phyloP scores from a whole-genome alignment of 2,888 invertebrate genomes.

The Bimastos eiseni region DNA sequence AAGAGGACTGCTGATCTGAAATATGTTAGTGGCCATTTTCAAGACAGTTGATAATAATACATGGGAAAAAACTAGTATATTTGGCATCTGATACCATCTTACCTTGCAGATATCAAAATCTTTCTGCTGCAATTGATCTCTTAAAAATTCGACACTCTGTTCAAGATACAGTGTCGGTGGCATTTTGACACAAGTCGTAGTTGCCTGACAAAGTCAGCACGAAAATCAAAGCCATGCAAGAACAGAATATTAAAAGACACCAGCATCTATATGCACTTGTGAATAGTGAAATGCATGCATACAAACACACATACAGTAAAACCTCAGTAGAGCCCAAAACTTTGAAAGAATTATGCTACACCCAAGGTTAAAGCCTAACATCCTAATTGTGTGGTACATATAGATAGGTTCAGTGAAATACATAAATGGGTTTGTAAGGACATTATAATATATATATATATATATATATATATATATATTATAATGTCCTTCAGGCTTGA shows the following conservation, averaged over 20 bases:
- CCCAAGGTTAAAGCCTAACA: no score
- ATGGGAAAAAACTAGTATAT: background rate
- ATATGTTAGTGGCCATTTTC: background rate
- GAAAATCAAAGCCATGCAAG: slow-evolving; percentile 6
- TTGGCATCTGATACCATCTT: slow-evolving; percentile 5
- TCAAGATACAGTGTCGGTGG: slow-evolving; percentile 8
- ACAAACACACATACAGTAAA: background rate
- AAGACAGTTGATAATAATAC: no score
- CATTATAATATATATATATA: no score
- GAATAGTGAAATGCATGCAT: background rate
- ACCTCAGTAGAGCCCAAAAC: background rate
- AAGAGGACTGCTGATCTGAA: background rate
- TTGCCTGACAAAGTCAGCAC: background rate
- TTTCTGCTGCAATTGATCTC: slow-evolving; percentile 34
- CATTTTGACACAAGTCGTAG: slow-evolving; percentile 6
- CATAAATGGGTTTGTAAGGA: no score
- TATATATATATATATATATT: no score
- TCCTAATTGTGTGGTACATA: no score
- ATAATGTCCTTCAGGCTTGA: no score
- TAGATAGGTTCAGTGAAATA: no score
- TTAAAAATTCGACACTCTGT: slow-evolving; percentile 23
- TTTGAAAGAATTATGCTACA: background rate
- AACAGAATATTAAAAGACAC: background rate
- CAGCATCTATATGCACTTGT: background rate
- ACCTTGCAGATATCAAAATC: slow-evolving; percentile 33